Percentiles rank a stretch among this genome's conserved stretches.
Conservation (phyloP, 2,113 vertebrate genomes). For the Salvelinus namaycush region DNA sequence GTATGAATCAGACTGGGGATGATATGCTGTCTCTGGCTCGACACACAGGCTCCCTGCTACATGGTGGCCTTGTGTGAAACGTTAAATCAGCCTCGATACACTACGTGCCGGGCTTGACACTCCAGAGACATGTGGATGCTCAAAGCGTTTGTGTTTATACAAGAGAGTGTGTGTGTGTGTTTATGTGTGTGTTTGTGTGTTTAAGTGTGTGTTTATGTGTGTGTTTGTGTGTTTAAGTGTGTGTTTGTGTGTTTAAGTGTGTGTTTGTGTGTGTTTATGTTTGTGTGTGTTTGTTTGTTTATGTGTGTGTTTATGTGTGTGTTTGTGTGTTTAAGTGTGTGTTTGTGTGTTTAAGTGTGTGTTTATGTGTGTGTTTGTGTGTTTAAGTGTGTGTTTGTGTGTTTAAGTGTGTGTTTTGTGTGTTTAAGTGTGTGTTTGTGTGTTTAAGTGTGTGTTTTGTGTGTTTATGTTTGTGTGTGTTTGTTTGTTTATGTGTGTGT, state of each 20-base stretch:
- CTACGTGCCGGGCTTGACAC: conserved; percentile 33
- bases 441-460: too few relatives aligned
- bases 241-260: conserved; percentile 4
- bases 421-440: too few relatives aligned
- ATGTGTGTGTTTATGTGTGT: background rate
- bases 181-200: too few relatives aligned
- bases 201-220: too few relatives aligned
- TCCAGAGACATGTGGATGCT: background rate
- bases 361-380: too few relatives aligned
- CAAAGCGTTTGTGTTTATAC: background rate
- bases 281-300: background rate
- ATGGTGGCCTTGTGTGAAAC: conserved; percentile 65
- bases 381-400: conserved; percentile 9
- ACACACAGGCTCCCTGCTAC: conserved; percentile 58
- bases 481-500: too few relatives aligned
- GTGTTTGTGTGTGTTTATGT: background rate
- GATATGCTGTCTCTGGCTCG: conserved; percentile 68
- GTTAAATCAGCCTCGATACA: conserved; percentile 60
- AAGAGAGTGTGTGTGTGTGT: background rate
- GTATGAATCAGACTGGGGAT: conserved; percentile 69
- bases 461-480: conserved; percentile 15
- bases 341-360: background rate
- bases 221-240: background rate
- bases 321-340: background rate
- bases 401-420: background rate